These are phyloP conservation scores for Campylomormyrus tamandua DNA, from an alignment of 2,113 vertebrate species.

Conservation along the genomic window DNA sequence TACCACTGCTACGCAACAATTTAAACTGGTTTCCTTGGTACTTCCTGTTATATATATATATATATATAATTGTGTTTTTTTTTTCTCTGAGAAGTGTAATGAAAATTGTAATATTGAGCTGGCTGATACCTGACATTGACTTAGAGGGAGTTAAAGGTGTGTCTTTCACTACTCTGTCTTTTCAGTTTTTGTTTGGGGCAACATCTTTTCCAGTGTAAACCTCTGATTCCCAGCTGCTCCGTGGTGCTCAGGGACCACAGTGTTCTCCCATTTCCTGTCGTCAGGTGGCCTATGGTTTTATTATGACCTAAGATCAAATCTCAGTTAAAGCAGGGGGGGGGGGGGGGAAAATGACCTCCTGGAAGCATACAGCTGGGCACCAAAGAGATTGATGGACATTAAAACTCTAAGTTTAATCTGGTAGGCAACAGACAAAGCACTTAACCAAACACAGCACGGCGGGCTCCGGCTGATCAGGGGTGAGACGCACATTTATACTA, in stretches of 20 bases:
- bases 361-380: background rate
- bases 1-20: background rate
- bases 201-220: background rate
- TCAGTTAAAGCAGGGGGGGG: background rate
- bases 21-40: background rate
- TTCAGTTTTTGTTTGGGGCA: background rate
- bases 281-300: background rate
- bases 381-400: background rate
- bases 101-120: background rate
- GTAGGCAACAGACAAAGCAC: conserved; percentile 1
- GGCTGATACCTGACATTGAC: background rate
- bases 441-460: background rate
- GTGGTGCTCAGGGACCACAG: background rate
- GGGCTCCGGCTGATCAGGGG: background rate
- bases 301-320: background rate
- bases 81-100: background rate
- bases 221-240: background rate
- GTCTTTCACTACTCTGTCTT: background rate
- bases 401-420: background rate
- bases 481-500: conserved; percentile 7
- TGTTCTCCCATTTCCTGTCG: background rate
- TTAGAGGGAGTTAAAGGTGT: background rate
- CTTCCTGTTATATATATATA: background rate
- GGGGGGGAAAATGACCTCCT: background rate
- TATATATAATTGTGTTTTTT: background rate